Base-by-base conservation (phyloP, 1,140 invertebrate genomes). In the Metopolophium dirhodum region DNA sequence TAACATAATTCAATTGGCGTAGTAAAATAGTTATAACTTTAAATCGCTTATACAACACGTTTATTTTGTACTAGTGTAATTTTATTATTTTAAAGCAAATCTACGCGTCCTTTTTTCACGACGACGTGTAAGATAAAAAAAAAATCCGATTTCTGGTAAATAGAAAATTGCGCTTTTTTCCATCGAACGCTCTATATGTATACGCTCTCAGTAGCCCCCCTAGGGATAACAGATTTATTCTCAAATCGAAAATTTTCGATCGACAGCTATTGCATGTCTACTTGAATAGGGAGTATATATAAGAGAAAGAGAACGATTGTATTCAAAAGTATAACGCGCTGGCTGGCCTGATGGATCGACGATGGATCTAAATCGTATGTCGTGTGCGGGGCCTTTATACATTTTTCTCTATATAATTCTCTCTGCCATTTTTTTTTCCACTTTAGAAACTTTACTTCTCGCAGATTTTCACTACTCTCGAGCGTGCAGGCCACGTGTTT, bases 281-380 rank as follows among this genome's bases (percentile, higher is more conserved):
- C 45, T 47, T 87, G 47, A 88, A n/a, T 89, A 51, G 49, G 2
- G n/a, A 20, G 87, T 45, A 30, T 11, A n/a, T 47, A 41, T 47
- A 47, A 86, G 30, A 86, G 41, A 86, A 86, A 86, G 85, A 49
- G 85, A 86, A 54, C 49, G 88, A 89, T 89, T 89, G 49, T 86
- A 47, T 86, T 86, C 85, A 41, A 47, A 86, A 86, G 41, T 86
- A 47, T 86, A 86, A 26, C 47, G 22, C 20, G 35, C 35, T 26
- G 20, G n/a, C 49, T 18, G 35, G 68, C 14, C 45, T 91, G 90
- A 91, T 91, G 68, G 68, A 82, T 91, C 45, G 61, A 68, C 61
- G 89, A 45, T 41, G 89, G 89, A 90, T 90, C 51, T 90, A 90
- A 90, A 90, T 91, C 90, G 61, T 82, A 41, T 49, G 90, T 68